Evolutionary conservation across 2,113 vertebrate species (phyloP).

Genomic region (Crotalus helleri): DNA sequence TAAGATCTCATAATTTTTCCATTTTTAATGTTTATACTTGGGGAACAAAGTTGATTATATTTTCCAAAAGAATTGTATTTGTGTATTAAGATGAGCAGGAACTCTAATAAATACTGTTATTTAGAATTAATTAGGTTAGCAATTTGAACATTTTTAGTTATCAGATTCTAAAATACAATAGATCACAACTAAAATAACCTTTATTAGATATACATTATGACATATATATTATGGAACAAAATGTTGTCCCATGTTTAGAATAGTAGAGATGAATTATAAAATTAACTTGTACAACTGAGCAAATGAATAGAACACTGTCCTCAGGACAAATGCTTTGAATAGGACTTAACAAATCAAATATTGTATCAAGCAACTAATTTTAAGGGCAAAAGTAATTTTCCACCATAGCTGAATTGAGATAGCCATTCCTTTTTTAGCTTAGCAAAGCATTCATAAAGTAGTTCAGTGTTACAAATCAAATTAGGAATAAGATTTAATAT

Average conservation of each 20-base stretch:
- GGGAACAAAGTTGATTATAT: background rate
- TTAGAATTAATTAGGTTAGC: background rate
- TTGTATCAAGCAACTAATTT: background rate
- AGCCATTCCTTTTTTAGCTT: background rate
- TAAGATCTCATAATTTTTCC: background rate
- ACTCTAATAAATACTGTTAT: background rate
- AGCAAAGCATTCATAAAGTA: background rate
- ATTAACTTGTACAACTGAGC: background rate
- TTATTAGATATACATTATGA: background rate
- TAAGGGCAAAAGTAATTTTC: background rate
- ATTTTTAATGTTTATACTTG: background rate
- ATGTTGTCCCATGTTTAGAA: background rate
- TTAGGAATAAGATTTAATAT: conserved; percentile 10
- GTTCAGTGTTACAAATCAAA: conserved; percentile 6
- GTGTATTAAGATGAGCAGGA: background rate
- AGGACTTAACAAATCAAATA: background rate
- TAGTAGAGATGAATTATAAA: background rate
- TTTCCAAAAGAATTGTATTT: background rate
- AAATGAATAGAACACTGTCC: background rate
- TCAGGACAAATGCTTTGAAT: background rate
- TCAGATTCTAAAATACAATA: background rate
- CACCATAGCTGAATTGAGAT: background rate
- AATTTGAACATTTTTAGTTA: background rate
- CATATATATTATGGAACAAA: background rate
- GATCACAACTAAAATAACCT: background rate